Base-by-base conservation (phyloP, 2,888 invertebrate genomes). In the Cylloceria caligata region DNA sequence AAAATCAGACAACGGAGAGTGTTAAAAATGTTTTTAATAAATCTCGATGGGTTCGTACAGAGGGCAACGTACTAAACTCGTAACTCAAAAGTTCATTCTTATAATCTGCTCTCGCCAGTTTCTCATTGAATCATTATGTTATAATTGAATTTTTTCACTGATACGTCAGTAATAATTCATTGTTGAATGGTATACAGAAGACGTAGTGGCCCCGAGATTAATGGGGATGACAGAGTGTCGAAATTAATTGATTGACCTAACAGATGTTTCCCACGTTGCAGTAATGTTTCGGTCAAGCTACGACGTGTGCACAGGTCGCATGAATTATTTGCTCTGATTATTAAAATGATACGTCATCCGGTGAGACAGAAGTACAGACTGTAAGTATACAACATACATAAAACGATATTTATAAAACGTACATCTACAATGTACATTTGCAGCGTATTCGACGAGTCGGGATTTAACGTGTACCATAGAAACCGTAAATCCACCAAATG, bases 321-420 rank as follows among this genome's bases (percentile, higher is more conserved):
- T 47, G 64, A 74, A 67, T 52, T 68, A 71, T 68, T 27, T 67
- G 24, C 27, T 30, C 11, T 36, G 47, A 68, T 76, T 80, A 80
- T 76, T 47, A 60, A 76, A 77, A 76, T 72, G 34, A 67, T 72
- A 68, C 27, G 49, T 76, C 72, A 72, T 39, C 13, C 27, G 9
- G 0, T 6, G 2, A 27, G 75, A 42, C 52, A 45, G 16, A 7
- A 45, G 19, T 19, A 13, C 9, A 65, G 21, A n/a, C 2, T 34
- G 7, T 36, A 11, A 16, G 47, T 34, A 65, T 24, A 13, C 36
- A 6, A 3, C 49, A 65, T 24, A 13, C 36, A 6, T 13, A 55
- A 24, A n/a, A 30, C 47, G 2, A 9, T 6, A 47, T 13, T 13
- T 9, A 21, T 3, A 16, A 5, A 16, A 5, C 19, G 19, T 16